Conservation (phyloP, 2,888 invertebrate genomes). For the Papilio gigon region DNA sequence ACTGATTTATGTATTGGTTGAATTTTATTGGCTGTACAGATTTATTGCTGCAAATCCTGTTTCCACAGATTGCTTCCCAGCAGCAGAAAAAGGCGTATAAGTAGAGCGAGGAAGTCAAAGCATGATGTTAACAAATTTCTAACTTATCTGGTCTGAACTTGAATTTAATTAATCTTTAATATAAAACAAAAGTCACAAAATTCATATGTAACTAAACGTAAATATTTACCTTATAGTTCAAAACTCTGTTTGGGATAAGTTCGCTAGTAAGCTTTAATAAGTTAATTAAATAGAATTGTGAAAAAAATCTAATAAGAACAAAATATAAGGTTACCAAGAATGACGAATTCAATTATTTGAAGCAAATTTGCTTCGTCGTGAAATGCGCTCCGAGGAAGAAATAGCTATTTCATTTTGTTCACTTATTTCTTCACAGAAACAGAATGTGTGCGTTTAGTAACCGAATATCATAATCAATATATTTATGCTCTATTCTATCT, state of each 20-base stretch:
- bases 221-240: slow-evolving; percentile 25
- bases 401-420: slow-evolving; percentile 5
- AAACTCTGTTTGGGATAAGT: not conserved
- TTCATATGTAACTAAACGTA: not conserved
- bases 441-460: not conserved
- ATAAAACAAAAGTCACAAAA: slow-evolving; percentile 9
- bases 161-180: no score
- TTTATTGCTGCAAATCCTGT: slow-evolving; percentile 19
- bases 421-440: not conserved
- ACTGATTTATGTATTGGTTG: slow-evolving; percentile 28
- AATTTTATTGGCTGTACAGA: slow-evolving; percentile 30
- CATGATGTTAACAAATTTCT: not conserved
- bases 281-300: slow-evolving; percentile 16
- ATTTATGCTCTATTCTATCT: no score
- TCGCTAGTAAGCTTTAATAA: not conserved
- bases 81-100: not conserved
- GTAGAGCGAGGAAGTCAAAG: not conserved
- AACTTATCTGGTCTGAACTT: no score
- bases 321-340: slow-evolving; percentile 1
- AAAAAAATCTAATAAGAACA: slow-evolving; percentile 5
- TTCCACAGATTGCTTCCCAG: not conserved
- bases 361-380: slow-evolving; percentile 25
- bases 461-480: no score
- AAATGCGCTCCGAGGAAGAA: not conserved
- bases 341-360: not conserved